Evolutionary conservation across 1,140 invertebrate genomes (phyloP), one percentile per base, ranked within the genome.

Genomic region (Calliphora vicina): DNA sequence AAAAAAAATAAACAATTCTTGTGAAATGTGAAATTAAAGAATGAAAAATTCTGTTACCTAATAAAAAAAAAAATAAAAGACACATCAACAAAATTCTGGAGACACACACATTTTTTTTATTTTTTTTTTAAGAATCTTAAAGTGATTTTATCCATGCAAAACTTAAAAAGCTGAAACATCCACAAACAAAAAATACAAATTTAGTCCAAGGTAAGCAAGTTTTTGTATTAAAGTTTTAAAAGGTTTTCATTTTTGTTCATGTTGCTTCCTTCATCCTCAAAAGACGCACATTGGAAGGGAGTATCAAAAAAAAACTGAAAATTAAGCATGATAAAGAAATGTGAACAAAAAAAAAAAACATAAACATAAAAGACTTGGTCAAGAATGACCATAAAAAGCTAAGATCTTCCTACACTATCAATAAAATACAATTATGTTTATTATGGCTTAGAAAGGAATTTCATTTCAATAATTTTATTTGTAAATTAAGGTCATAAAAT

Each of bases 181-280:
- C 13, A 61, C 5, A 61, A 67, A 10, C 17, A 67, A 67, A 67
- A 67, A 20, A 23, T 23, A 20, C n/a, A 23, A 23, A 67, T 67
- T 67, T 67, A 67, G 61, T 67, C 61, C 61, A 67, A 67, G 61
- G 61, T 67, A 67, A 67, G 61, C 61, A 67, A 67, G n/a, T 67
- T 67, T 67, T 67, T 23, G 15, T 15, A 23, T 67, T 67, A 57
- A 57, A 57, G n/a, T 17, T 15, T 57, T n/a, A 57, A 57, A 57
- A 57, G n/a, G 15, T 6, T 35, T 35, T 35, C 6, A 35, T 5
- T 35, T 35, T 35, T 35, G 0, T 35, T 35, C 35, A 8, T 35
- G 6, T 57, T 57, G n/a, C n/a, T 17, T 57, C n/a, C 50, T 5
- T 57, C 50, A 57, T 17, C 50, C n/a, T 57, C 15, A 57, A n/a